phyloP scores from a whole-genome alignment of 2,888 invertebrate genomes.

The Podabrus alpinus region DNA sequence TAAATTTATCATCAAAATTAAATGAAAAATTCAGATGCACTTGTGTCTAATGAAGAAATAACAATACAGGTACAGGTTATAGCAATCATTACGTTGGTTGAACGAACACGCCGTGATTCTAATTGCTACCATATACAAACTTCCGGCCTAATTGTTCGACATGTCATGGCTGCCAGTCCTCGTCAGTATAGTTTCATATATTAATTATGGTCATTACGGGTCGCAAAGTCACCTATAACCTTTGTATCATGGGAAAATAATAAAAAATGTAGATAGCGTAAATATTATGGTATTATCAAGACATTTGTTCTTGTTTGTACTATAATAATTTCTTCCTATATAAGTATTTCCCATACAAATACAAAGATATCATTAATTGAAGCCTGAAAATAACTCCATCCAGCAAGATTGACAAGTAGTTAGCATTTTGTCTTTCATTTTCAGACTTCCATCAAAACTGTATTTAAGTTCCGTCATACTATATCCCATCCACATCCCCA shows the following conservation, averaged over 20 bases:
- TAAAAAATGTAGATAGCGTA: constrained; percentile 2
- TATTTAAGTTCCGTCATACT: constrained; percentile 33
- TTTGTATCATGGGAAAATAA: constrained; percentile 33
- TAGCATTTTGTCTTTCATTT: neutral
- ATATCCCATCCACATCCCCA: constrained; percentile 2
- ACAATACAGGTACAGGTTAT: constrained; percentile 28
- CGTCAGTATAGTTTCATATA: constrained; percentile 38
- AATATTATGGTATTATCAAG: neutral
- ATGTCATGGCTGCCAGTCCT: constrained; percentile 38
- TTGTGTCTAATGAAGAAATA: constrained; percentile 30
- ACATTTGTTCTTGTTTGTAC: neutral
- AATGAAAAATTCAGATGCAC: constrained; percentile 11
- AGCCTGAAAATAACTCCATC: neutral
- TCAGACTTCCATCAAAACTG: neutral
- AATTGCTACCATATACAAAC: constrained; percentile 20
- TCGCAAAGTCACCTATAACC: constrained; percentile 38
- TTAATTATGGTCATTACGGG: constrained; percentile 45
- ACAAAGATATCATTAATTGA: neutral
- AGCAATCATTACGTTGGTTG: constrained; percentile 34
- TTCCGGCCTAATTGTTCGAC: constrained; percentile 43
- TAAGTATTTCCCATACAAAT: neutral
- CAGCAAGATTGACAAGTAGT: neutral
- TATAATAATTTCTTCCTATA: neutral
- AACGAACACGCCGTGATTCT: constrained; percentile 38
- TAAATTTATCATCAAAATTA: neutral